A percentile compares a stretch with the other conserved stretches of the same genome.
Evolutionary conservation across 2,888 invertebrate species (phyloP).

Genomic region (Euzophera pinguis): DNA sequence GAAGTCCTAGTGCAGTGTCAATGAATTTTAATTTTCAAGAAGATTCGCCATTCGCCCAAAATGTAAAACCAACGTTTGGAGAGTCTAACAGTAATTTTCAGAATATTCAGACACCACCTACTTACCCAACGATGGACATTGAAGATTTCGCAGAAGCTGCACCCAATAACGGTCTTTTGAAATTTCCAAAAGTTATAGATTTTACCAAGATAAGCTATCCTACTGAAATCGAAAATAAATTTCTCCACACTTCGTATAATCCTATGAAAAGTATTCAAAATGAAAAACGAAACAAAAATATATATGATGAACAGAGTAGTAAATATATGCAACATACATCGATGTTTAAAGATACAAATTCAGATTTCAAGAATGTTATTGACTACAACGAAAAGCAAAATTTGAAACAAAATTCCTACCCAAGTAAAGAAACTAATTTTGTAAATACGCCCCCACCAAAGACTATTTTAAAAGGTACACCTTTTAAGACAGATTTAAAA

Average conservation of each 20-base stretch:
- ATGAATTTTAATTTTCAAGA: constrained; percentile 35
- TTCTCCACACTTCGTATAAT: constrained; percentile 39
- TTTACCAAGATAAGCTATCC: constrained; percentile 60
- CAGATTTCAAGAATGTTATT: constrained; percentile 36
- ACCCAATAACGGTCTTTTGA: constrained; percentile 34
- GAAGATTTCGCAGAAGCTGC: constrained; percentile 38
- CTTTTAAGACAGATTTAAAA: constrained; percentile 39
- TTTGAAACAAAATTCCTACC: constrained; percentile 32
- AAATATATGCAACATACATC: constrained; percentile 32
- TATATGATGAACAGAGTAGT: constrained; percentile 33
- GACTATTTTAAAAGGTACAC: constrained; percentile 30
- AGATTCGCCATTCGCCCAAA: constrained; percentile 33
- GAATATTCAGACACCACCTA: constrained; percentile 35
- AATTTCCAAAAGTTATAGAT: constrained; percentile 62
- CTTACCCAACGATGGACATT: constrained; percentile 34
- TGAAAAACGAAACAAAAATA: constrained; percentile 33
- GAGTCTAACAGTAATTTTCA: constrained; percentile 39
- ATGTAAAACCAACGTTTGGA: constrained; percentile 38
- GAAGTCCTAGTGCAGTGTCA: constrained; percentile 35
- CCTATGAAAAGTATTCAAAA: constrained; percentile 30
- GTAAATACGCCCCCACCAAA: constrained; percentile 1
- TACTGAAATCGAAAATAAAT: constrained; percentile 44
- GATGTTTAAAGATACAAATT: constrained; percentile 27
- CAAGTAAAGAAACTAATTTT: constrained; percentile 17
- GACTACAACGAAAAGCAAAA: constrained; percentile 32